Evolutionary conservation across 1,140 invertebrate species (phyloP).

Genomic region (Zaprionus ornatus): DNA sequence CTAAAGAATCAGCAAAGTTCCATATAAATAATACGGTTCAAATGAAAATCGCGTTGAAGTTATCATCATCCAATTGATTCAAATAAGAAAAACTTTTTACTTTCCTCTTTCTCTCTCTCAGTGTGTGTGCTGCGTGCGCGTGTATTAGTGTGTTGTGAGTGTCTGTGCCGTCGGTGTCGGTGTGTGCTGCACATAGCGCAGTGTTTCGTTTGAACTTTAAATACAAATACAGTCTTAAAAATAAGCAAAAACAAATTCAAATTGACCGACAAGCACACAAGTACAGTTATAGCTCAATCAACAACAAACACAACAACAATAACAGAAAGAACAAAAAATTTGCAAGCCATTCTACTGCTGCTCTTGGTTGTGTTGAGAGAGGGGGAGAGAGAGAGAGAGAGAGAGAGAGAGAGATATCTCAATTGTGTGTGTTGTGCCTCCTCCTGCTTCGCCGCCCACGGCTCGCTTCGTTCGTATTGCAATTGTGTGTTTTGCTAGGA

Average conservation of each 20-base stretch:
- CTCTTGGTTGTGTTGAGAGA: not conserved
- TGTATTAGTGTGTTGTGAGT: not conserved
- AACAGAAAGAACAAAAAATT: not conserved
- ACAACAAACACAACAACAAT: not conserved
- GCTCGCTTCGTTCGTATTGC: conserved; percentile 13
- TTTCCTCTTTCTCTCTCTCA: conserved; percentile 15
- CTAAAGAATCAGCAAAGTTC: not conserved
- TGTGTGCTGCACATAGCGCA: conserved; percentile 38
- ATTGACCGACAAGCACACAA: conserved; percentile 17
- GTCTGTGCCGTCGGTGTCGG: conserved; percentile 15
- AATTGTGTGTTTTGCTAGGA: not conserved
- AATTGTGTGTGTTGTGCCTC: conserved; percentile 21
- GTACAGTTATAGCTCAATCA: conserved; percentile 16
- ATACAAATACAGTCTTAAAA: conserved; percentile 29
- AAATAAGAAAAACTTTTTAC: conserved; percentile 45
- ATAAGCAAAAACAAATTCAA: not conserved
- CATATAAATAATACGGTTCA: not conserved
- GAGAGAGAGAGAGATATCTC: not conserved
- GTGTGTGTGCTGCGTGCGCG: conserved; percentile 9
- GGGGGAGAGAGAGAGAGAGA: too few relatives aligned
- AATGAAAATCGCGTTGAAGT: conserved; percentile 16
- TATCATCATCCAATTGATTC: conserved; percentile 25
- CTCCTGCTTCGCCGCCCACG: not conserved
- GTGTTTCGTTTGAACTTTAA: conserved; percentile 41
- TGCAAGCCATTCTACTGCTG: not conserved